A percentile compares a stretch with the other conserved stretches of the same genome.
These are phyloP conservation scores for Pocillopora grandis DNA, from an alignment of 92 coral and sea anemone genomes.

Conservation along the genomic window DNA sequence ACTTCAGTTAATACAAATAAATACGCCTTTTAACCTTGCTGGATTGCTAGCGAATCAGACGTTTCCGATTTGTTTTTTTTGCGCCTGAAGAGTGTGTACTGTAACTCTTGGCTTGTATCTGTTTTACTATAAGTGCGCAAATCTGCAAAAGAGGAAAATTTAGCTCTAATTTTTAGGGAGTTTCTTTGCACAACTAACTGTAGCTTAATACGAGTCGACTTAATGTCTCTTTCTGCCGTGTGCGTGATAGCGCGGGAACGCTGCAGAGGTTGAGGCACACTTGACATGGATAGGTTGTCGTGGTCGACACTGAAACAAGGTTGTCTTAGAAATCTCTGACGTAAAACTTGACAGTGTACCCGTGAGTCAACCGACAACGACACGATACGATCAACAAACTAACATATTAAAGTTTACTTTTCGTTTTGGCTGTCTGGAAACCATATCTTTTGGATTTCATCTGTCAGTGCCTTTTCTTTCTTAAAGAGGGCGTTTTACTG, in stretches of 20 bases:
- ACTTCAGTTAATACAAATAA: slow-evolving; percentile 26
- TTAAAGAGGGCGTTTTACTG: not conserved
- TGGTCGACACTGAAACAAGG: not conserved
- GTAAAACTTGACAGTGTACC: not conserved
- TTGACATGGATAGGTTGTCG: slow-evolving; percentile 2
- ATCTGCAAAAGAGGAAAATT: not conserved
- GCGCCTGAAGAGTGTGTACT: not conserved
- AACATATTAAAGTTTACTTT: slow-evolving; percentile 18
- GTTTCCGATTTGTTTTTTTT: slow-evolving; percentile 11
- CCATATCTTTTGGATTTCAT: not conserved
- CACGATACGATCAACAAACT: slow-evolving; percentile 32
- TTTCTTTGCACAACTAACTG: slow-evolving; percentile 11
- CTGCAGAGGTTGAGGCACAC: not conserved
- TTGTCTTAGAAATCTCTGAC: not conserved
- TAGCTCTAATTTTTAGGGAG: not conserved
- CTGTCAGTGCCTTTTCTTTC: not conserved
- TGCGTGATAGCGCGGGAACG: slow-evolving; percentile 36
- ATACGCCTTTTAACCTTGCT: not conserved
- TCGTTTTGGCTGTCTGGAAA: slow-evolving; percentile 15
- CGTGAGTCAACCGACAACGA: not conserved
- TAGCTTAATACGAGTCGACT: slow-evolving; percentile 1
- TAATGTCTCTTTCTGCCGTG: not conserved
- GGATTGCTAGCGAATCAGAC: not conserved
- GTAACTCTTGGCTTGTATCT: not conserved
- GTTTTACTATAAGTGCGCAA: not conserved